phyloP scores from a whole-genome alignment of 2,888 invertebrate species.

The Euplagia quadripunctaria region DNA sequence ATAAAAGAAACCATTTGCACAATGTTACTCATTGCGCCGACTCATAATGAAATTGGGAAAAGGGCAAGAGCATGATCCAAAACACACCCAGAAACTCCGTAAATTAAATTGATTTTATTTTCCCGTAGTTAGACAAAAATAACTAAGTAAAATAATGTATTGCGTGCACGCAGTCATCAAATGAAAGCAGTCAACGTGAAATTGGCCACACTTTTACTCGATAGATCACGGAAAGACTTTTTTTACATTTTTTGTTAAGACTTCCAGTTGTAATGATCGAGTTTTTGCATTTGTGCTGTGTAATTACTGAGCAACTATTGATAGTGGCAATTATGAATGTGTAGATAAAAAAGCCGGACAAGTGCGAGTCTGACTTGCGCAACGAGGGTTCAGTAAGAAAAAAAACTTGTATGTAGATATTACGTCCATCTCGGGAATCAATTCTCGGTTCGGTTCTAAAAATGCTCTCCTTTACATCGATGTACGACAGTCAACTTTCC shows the following conservation, averaged over 20 bases:
- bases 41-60: too few relatives aligned
- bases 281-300: neutral
- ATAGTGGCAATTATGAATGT: neutral
- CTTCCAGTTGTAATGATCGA: neutral
- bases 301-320: slow-evolving; percentile 5
- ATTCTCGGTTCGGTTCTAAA: too few relatives aligned
- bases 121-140: neutral
- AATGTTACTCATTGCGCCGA: too few relatives aligned
- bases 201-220: slow-evolving; percentile 15
- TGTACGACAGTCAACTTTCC: too few relatives aligned
- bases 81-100: neutral
- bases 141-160: neutral
- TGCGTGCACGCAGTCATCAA: slow-evolving; percentile 8
- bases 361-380: too few relatives aligned
- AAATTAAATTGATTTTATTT: neutral
- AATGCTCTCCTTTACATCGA: too few relatives aligned
- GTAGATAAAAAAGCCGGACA: neutral
- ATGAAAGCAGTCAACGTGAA: slow-evolving; percentile 5
- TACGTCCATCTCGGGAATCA: too few relatives aligned
- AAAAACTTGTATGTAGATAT: too few relatives aligned
- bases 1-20: too few relatives aligned
- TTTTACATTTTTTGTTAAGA: slow-evolving; percentile 7
- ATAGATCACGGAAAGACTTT: neutral
- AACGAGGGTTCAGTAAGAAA: too few relatives aligned
- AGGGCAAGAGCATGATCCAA: too few relatives aligned